These are phyloP conservation scores for Lasioglossum villosulum DNA, from an alignment of 2,888 invertebrate species.

Conservation along the genomic window DNA sequence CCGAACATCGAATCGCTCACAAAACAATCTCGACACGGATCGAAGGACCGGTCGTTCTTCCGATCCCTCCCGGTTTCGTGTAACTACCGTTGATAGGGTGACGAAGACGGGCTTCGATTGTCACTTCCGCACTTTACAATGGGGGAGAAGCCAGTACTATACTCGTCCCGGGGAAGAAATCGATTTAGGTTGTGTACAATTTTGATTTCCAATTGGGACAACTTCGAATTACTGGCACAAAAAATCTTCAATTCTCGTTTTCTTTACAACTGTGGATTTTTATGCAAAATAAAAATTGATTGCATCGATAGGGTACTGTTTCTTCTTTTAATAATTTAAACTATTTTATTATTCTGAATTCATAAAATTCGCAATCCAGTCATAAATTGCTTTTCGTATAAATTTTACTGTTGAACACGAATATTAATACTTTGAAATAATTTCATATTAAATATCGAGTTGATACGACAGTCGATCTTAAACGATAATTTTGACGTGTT, in stretches of 20 bases:
- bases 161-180: constrained; percentile 1
- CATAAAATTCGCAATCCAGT: background rate
- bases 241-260: background rate
- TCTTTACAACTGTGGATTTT: background rate
- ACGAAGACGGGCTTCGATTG: constrained; percentile 55
- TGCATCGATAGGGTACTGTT: background rate
- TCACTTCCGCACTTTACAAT: constrained; percentile 50
- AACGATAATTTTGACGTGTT: background rate
- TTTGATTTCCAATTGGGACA: background rate
- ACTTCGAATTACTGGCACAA: background rate
- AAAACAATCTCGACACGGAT: constrained; percentile 70
- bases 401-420: background rate
- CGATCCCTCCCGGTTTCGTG: constrained; percentile 53
- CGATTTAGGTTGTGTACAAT: constrained; percentile 20
- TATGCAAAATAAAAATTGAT: background rate
- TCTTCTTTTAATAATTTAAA: background rate
- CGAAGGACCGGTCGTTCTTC: constrained; percentile 60
- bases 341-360: background rate
- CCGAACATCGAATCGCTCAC: constrained; percentile 58
- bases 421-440: background rate
- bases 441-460: background rate
- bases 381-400: background rate
- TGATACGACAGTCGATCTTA: background rate
- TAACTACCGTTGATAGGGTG: constrained; percentile 32
- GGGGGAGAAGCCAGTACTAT: constrained; percentile 28